Evolutionary conservation across 2,888 invertebrate genomes (phyloP), one percentile per base, ranked within the genome.

Genomic region (Ctenicera cuprea): DNA sequence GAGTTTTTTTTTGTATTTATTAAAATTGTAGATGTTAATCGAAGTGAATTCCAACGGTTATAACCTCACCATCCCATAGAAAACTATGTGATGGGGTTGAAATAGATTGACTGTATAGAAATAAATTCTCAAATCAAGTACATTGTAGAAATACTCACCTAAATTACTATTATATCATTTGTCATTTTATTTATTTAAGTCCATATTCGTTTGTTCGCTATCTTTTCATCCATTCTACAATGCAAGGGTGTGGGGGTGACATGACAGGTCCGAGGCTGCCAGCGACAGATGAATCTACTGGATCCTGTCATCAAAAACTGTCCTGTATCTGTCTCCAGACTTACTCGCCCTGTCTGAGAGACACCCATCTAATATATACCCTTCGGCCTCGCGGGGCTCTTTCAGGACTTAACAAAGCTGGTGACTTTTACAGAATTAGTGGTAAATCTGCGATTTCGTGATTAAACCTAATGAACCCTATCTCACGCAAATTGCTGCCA

Each of bases 261-360:
- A 77, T 81, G 82, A 82, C 82, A 79, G 73, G 80, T 79, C 80
- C 80, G 78, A 81, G 76, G 75, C 82, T 82, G 82, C 78, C 78
- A 80, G 76, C 79, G 80, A 80, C 82, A 82, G 81, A 80, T 81
- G 82, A 82, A 81, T 81, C 79, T 79, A 77, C 81, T 79, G 80
- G 80, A 80, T 81, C 80, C 75, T 80, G 79, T 80, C 81, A 81
- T 81, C 80, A 77, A 77, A 72, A 77, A 73, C 78, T 77, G 78
- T 78, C 78, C 77, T 79, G 78, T 80, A 71, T 76, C 77, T 78
- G 80, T 80, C 79, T 80, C 57, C 30, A 59, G 66, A 77, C 66
- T 72, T 73, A 73, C 69, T 70, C 65, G 63, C 54, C 18, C 71
- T 26, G 54, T 45, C 63, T 64, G 54, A 63, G 37, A 48, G 64